A percentile compares a stretch with the other conserved stretches of the same genome.
Evolutionary conservation across 2,797 vertebrate genomes (phyloP).

Genomic region (Pseudopleuronectes americanus): DNA sequence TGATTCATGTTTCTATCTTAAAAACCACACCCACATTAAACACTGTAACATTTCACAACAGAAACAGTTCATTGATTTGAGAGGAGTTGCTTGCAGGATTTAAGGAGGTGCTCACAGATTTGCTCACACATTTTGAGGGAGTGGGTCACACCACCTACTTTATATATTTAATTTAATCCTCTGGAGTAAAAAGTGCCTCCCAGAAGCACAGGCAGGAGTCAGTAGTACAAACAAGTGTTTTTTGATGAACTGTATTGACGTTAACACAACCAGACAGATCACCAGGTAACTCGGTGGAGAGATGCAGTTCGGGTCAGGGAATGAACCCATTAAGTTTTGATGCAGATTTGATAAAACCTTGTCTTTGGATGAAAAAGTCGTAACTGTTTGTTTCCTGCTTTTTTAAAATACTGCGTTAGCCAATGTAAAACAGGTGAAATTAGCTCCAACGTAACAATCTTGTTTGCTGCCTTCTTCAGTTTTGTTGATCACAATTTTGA

Average conservation of each 20-base stretch:
- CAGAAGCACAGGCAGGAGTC: constrained; percentile 1
- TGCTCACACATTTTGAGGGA: constrained; percentile 3
- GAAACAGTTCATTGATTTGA: not conserved
- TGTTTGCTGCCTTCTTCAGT: too few relatives aligned
- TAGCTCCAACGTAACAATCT: too few relatives aligned
- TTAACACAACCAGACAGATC: too few relatives aligned
- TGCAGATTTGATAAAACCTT: too few relatives aligned
- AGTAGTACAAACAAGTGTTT: too few relatives aligned
- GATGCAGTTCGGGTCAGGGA: too few relatives aligned
- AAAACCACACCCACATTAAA: not conserved
- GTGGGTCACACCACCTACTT: not conserved
- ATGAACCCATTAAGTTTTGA: too few relatives aligned
- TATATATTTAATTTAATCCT: not conserved
- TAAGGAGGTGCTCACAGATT: not conserved
- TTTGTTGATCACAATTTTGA: too few relatives aligned
- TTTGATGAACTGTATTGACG: too few relatives aligned
- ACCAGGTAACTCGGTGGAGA: too few relatives aligned
- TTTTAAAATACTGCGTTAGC: not conserved
- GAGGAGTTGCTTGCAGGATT: not conserved
- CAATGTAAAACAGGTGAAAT: too few relatives aligned
- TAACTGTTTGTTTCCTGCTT: not conserved
- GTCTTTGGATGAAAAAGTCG: not conserved
- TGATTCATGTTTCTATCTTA: too few relatives aligned
- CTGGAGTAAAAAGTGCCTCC: not conserved
- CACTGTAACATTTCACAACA: not conserved